Evolutionary conservation across 2,113 vertebrate genomes (phyloP), one percentile per base, ranked within the genome.

Genomic region (Forbesichthys papilliferus): DNA sequence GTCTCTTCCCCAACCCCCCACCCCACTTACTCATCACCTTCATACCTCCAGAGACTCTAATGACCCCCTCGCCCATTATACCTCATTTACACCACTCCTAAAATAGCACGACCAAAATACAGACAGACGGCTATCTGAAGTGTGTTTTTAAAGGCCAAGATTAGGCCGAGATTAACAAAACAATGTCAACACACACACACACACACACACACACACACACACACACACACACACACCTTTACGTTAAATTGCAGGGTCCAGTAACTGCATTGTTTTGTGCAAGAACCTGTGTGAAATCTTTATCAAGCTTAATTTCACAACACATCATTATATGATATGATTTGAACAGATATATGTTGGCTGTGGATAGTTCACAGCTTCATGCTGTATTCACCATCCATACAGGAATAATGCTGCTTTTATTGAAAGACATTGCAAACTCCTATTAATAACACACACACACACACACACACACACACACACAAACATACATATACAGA

Each of bases 81-180:
- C 79, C 85, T 84, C 84, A 80, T 69, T 53, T 64, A 75, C 53
- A 9, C 34, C 67, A 49, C 82, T 75, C 78, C 73, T 81, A 90
- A 90, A 89, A 89, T 88, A 93, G 88, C 94, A 95, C 90, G 93
- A 96, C 94, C 95, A 96, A 96, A 96, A 93, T 20, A 90, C 88
- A 90, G 86, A 78, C 69, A 89, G 86, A 88, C 81, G 79, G 83
- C 83, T 91, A 82, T 90, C 88, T 83, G 75, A 88, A 88, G 84
- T 81, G 74, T 66, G 74, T 34, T n/a, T 53, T 66, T 72, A 16
- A 54, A 14, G 13, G 53, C 14, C 52, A 9, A 12, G 27, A 9
- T 36, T 33, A 14, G 13, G 53, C 14, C 52, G 10, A 33, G 27
- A 9, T 36, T 33, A 33, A 34, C 20, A 34, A 60, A 36, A 36